phyloP scores from a whole-genome alignment of 2,113 vertebrate genomes.

The Dicrurus megarhynchus region DNA sequence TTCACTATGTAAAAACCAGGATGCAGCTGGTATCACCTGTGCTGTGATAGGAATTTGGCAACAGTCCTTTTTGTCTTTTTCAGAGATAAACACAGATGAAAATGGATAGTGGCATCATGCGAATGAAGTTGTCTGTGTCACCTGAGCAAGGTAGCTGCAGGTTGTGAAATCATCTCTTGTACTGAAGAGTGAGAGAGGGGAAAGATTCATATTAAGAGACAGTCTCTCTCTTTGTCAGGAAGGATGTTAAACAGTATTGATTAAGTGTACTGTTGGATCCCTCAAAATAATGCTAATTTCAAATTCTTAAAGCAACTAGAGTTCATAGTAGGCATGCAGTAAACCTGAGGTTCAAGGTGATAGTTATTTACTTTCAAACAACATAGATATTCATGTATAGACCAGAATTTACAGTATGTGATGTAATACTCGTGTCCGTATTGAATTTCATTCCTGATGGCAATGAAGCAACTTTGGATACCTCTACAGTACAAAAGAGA shows the following conservation, averaged over 20 bases:
- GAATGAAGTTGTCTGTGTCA: not conserved
- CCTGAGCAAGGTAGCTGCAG: not conserved
- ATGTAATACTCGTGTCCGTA: not conserved
- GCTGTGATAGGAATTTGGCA: not conserved
- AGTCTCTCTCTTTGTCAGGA: not conserved
- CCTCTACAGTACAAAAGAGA: not conserved
- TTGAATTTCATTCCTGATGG: not conserved
- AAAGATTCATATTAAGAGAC: not conserved
- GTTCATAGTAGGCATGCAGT: not conserved
- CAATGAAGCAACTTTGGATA: not conserved
- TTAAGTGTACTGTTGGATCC: not conserved
- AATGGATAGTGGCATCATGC: not conserved
- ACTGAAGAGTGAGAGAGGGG: not conserved
- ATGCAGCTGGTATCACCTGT: rapidly evolving
- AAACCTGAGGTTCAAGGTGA: not conserved
- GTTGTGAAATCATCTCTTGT: not conserved
- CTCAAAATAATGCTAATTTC: not conserved
- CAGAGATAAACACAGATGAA: not conserved
- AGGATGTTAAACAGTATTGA: not conserved
- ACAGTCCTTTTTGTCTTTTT: not conserved
- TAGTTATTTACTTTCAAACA: not conserved
- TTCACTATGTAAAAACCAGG: not conserved
- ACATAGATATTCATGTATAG: not conserved
- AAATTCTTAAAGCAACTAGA: not conserved
- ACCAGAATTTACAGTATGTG: not conserved